A percentile compares a stretch with the other conserved stretches of the same genome.
These are phyloP conservation scores for Sebastes cheni DNA, from an alignment of 2,797 vertebrate species.

Conservation along the genomic window DNA sequence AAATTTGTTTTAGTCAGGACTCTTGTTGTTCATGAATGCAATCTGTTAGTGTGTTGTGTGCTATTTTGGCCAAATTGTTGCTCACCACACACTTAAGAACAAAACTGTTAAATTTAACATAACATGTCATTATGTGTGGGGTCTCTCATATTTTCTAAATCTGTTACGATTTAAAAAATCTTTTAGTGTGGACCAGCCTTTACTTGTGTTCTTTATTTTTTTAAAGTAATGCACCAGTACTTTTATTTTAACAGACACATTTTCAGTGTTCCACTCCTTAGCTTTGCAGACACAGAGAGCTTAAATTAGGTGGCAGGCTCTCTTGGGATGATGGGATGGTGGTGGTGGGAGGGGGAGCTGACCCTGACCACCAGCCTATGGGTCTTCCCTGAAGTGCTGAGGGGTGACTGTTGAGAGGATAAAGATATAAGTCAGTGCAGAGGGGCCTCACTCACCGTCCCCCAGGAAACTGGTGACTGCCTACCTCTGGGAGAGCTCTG, in stretches of 20 bases:
- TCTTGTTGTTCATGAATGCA: no score
- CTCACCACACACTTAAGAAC: no score
- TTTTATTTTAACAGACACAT: not conserved
- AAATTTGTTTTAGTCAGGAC: no score
- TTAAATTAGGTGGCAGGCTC: slow-evolving; percentile 55
- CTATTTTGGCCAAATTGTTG: no score
- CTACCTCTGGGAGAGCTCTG: slow-evolving; percentile 62
- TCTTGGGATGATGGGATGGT: slow-evolving; percentile 12
- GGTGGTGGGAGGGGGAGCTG: slow-evolving; percentile 28
- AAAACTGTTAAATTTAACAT: no score
- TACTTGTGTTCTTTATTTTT: not conserved
- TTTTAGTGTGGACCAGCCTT: not conserved
- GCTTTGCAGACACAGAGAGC: slow-evolving; percentile 55
- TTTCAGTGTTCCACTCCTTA: not conserved
- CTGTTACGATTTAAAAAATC: no score
- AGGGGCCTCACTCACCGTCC: slow-evolving; percentile 58
- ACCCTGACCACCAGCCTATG: slow-evolving; percentile 63
- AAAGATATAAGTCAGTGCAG: slow-evolving; percentile 76
- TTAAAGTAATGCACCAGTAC: not conserved
- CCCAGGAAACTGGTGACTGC: slow-evolving; percentile 65
- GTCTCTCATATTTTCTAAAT: no score
- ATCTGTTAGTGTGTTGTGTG: no score
- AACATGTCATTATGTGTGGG: no score
- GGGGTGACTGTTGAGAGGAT: slow-evolving; percentile 70
- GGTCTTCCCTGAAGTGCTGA: slow-evolving; percentile 57